A percentile compares a stretch with the other conserved stretches of the same genome.
Evolutionary conservation across 1,140 invertebrate species (phyloP).

Genomic region (Drosophila melanica): DNA sequence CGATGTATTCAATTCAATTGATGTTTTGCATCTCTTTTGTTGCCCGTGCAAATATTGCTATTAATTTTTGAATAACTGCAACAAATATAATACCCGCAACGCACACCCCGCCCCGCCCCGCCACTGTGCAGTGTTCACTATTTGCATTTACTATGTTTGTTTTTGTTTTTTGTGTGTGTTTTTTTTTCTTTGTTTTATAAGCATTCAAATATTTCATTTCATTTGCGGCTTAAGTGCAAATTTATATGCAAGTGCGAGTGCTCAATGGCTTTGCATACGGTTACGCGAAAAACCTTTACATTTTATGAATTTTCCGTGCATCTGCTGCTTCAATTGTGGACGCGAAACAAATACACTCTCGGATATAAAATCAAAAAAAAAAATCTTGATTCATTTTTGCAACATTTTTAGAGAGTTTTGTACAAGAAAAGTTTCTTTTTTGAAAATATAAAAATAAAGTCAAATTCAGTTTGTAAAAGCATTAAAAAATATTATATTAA

Average conservation of each 20-base stretch:
- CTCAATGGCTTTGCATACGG: constrained; percentile 4
- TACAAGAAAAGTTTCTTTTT: too few species aligned
- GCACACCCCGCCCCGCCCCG: neutral
- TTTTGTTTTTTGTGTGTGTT: too few species aligned
- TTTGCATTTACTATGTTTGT: constrained; percentile 40
- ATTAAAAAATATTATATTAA: too few species aligned
- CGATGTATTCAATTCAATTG: constrained; percentile 68
- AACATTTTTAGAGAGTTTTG: too few species aligned
- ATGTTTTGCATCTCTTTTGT: constrained; percentile 47
- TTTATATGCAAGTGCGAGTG: constrained; percentile 42
- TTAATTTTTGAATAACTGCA: constrained; percentile 72
- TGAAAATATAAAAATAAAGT: too few species aligned
- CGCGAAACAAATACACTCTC: neutral
- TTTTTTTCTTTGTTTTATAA: constrained; percentile 32
- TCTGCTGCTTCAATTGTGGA: neutral
- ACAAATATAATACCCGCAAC: constrained; percentile 11
- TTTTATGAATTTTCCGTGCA: constrained; percentile 43
- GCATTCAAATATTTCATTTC: constrained; percentile 58
- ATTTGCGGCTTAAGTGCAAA: constrained; percentile 67
- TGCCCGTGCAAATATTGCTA: constrained; percentile 59
- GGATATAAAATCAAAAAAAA: neutral
- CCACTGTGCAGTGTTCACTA: neutral
- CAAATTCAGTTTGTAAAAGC: too few species aligned
- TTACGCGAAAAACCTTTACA: constrained; percentile 31
- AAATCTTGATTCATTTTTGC: neutral